phyloP scores from a whole-genome alignment of 35 echinoderm and acorn worm genomes.

The Anneissia japonica region DNA sequence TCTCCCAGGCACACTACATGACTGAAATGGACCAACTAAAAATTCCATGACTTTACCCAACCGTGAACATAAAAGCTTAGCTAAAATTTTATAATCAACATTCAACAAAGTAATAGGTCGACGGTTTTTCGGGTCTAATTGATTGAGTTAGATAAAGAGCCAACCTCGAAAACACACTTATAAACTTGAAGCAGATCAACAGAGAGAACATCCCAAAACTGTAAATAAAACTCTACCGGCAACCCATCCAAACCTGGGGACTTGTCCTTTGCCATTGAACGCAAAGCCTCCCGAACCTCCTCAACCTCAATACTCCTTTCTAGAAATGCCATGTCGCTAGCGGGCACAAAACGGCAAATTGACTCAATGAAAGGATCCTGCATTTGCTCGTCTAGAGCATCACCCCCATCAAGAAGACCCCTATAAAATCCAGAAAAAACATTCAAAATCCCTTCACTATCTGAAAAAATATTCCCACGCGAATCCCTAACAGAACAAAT shows the following conservation, averaged over 20 bases:
- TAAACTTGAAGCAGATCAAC: conserved; percentile 24
- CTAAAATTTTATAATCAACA: conserved; percentile 50
- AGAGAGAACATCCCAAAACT: background rate
- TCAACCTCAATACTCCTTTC: no score
- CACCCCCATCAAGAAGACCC: background rate
- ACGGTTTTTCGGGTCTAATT: conserved; percentile 15
- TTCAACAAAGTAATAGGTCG: conserved; percentile 54
- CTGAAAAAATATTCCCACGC: background rate
- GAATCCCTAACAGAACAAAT: background rate
- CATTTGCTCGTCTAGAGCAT: no score
- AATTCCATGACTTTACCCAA: conserved; percentile 6
- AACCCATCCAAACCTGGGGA: conserved; percentile 16
- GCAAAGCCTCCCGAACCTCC: background rate
- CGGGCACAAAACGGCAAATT: no score
- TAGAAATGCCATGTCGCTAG: no score
- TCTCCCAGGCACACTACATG: background rate
- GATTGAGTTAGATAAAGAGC: conserved; percentile 10
- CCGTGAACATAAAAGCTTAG: conserved; percentile 12
- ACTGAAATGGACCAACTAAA: conserved; percentile 21
- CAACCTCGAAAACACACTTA: conserved; percentile 1
- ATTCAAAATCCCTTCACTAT: background rate
- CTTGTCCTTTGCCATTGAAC: background rate
- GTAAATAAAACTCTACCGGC: conserved; percentile 18
- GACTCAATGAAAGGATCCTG: no score
- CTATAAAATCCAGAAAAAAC: conserved; percentile 32